A percentile compares a stretch with the other conserved stretches of the same genome.
These are phyloP conservation scores for Bibio marci DNA, from an alignment of 2,888 invertebrate species.

Conservation along the genomic window DNA sequence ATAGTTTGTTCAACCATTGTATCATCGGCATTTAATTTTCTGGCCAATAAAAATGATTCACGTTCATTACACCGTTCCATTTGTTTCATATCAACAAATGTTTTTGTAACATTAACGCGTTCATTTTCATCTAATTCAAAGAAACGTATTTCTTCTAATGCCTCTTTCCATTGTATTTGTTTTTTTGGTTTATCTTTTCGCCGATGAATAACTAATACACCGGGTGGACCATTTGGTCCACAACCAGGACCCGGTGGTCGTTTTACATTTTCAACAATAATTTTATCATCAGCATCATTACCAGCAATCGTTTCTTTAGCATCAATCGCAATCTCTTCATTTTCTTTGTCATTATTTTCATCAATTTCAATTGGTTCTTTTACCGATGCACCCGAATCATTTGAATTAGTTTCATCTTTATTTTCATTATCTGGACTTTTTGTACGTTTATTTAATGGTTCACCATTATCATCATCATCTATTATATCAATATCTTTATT, in stretches of 20 bases:
- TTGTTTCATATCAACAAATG: conserved; percentile 80
- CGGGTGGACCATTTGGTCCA: conserved; percentile 45
- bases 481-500: conserved; percentile 12
- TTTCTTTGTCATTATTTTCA: conserved; percentile 5
- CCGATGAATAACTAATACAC: conserved; percentile 53
- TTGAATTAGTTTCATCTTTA: conserved; percentile 11
- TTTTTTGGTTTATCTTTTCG: conserved; percentile 66
- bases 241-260: conserved; percentile 26
- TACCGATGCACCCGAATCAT: conserved; percentile 6
- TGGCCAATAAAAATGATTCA: conserved; percentile 59
- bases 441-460: too few relatives aligned
- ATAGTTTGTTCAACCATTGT: conserved; percentile 64
- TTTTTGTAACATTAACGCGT: conserved; percentile 84
- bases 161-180: conserved; percentile 63
- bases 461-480: background rate
- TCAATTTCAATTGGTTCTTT: too few relatives aligned
- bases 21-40: conserved; percentile 60
- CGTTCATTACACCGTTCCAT: conserved; percentile 76
- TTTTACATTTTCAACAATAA: conserved; percentile 11
- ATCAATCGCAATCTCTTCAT: too few relatives aligned
- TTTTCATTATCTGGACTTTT: conserved; percentile 3
- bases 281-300: conserved; percentile 18
- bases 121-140: conserved; percentile 95
- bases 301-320: conserved; percentile 21
- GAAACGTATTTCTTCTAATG: conserved; percentile 66